These are phyloP conservation scores for Euura saliciscinereae DNA, from an alignment of 1,140 invertebrate species.

Conservation along the genomic window DNA sequence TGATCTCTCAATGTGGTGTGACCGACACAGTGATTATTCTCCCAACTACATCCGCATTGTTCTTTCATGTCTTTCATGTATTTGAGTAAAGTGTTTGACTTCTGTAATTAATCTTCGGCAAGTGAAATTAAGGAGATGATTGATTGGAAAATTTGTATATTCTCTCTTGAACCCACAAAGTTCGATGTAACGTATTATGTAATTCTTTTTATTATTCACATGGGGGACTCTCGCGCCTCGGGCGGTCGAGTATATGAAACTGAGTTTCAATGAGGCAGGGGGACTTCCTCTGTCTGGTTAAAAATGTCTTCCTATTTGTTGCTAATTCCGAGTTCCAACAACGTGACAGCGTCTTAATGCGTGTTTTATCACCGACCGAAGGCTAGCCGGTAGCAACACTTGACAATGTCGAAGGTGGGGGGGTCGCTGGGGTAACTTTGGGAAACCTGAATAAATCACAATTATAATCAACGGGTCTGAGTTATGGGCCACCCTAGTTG, in stretches of 20 bases:
- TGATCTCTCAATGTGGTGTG: no score
- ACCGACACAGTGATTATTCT: no score
- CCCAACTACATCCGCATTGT: no score
- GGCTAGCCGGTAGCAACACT: conserved; percentile 15
- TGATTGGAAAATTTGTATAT: no score
- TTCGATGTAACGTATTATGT: no score
- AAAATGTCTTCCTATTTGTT: not conserved
- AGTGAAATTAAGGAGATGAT: no score
- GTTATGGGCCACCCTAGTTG: conserved; percentile 35
- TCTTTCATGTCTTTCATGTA: no score
- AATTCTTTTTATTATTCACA: no score
- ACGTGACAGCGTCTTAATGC: conserved; percentile 27
- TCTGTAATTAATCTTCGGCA: no score
- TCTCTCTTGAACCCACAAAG: no score
- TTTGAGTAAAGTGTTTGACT: no score
- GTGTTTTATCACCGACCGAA: conserved; percentile 31
- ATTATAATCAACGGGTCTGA: conserved; percentile 48
- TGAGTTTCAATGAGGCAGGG: not conserved
- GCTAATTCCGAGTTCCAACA: not conserved
- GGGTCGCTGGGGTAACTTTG: not conserved
- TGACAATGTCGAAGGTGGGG: not conserved
- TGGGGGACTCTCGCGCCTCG: not conserved
- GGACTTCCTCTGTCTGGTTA: not conserved
- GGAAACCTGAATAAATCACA: conserved; percentile 39
- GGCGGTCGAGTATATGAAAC: not conserved